Evolutionary conservation across 1,140 invertebrate species (phyloP).

Genomic region (Drosophila subobscura): DNA sequence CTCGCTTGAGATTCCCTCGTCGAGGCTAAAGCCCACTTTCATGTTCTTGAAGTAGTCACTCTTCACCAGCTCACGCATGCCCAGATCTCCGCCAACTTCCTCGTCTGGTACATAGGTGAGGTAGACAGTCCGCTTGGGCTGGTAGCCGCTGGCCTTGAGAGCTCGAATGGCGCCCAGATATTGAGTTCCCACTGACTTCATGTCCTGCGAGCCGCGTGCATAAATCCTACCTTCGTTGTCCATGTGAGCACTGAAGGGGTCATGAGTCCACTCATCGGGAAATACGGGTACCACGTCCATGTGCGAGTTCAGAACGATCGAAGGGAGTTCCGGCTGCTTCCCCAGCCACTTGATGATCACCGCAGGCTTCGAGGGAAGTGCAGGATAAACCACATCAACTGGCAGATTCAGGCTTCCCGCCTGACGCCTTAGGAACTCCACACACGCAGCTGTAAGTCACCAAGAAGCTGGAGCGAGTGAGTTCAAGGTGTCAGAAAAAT

Average conservation of each 20-base stretch:
- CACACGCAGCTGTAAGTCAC: constrained; percentile 66
- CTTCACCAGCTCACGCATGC: constrained; percentile 93
- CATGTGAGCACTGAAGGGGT: constrained; percentile 90
- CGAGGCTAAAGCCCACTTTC: constrained; percentile 94
- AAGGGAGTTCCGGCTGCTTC: constrained; percentile 86
- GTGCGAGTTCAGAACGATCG: constrained; percentile 92
- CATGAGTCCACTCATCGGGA: constrained; percentile 86
- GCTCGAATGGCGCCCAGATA: constrained; percentile 89
- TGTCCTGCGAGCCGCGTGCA: constrained; percentile 91
- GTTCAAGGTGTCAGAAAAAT: too few species aligned
- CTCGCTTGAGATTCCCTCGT: constrained; percentile 89
- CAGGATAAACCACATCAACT: constrained; percentile 84
- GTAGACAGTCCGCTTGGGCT: constrained; percentile 87
- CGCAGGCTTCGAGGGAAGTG: constrained; percentile 86
- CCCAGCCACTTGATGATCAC: constrained; percentile 91
- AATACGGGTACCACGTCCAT: constrained; percentile 95
- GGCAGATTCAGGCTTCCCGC: constrained; percentile 87
- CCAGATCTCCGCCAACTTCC: constrained; percentile 93
- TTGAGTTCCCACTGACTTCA: constrained; percentile 76
- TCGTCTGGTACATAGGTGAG: constrained; percentile 94
- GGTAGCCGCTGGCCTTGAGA: constrained; percentile 86
- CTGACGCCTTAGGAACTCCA: constrained; percentile 88
- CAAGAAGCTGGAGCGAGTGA: too few species aligned
- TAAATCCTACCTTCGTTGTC: constrained; percentile 91
- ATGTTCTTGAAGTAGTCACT: constrained; percentile 90